Percentiles rank a stretch among this genome's conserved stretches.
Conservation (phyloP, 64 coral and sea anemone genomes). For the Trachythela sp. region DNA sequence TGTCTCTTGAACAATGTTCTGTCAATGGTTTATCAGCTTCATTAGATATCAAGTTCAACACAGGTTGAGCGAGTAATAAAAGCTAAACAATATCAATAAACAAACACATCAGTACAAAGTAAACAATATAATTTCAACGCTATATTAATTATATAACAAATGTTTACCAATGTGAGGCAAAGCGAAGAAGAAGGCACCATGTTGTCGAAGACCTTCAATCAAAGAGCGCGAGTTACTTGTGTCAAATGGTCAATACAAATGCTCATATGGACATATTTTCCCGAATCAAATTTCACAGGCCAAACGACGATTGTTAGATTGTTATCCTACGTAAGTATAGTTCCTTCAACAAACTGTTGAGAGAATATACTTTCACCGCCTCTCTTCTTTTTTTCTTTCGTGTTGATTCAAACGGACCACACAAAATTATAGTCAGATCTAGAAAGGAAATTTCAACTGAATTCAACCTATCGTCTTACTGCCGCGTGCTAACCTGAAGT, state of each 20-base stretch:
- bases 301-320: not conserved
- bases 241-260: not conserved
- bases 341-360: not conserved
- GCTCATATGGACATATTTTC: not conserved
- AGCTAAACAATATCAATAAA: not conserved
- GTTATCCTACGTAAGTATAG: not conserved
- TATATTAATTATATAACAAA: not conserved
- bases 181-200: not conserved
- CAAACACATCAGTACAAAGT: not conserved
- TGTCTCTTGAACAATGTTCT: not conserved
- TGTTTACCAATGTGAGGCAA: not conserved
- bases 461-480: not conserved
- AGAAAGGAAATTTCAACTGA: not conserved
- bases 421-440: not conserved
- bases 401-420: not conserved
- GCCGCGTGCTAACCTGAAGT: not conserved
- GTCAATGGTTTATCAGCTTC: not conserved
- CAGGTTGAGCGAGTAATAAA: not conserved
- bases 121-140: not conserved
- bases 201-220: not conserved
- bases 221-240: not conserved
- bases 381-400: not conserved
- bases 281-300: not conserved
- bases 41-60: not conserved
- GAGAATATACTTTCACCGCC: not conserved